Evolutionary conservation across 1,140 invertebrate genomes (phyloP).

Genomic region (Hestina assimilis): DNA sequence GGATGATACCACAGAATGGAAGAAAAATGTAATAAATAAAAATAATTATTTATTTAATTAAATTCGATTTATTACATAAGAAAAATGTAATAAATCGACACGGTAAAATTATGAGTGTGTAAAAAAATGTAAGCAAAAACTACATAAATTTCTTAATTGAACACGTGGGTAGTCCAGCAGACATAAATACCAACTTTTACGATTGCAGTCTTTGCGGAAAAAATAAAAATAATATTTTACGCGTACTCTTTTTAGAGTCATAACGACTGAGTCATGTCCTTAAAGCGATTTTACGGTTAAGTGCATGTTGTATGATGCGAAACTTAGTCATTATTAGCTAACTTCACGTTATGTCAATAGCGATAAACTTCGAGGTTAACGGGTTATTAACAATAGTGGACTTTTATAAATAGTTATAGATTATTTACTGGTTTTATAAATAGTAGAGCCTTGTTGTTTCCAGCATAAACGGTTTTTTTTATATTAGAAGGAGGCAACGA

Average conservation of each 20-base stretch:
- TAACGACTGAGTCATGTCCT: slow-evolving; percentile 4
- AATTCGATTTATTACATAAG: too few relatives aligned
- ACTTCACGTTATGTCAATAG: not conserved
- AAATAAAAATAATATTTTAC: slow-evolving; percentile 18
- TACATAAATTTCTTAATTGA: slow-evolving; percentile 4
- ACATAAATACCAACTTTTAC: slow-evolving; percentile 35
- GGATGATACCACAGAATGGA: too few relatives aligned
- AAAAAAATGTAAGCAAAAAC: too few relatives aligned
- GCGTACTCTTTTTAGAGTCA: slow-evolving; percentile 14
- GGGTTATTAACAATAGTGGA: not conserved
- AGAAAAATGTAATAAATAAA: too few relatives aligned
- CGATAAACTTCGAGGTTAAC: not conserved
- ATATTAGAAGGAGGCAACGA: too few relatives aligned
- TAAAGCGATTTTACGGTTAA: not conserved
- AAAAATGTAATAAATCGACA: too few relatives aligned
- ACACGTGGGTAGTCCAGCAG: slow-evolving; percentile 33
- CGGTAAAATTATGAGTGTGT: too few relatives aligned
- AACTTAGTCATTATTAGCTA: not conserved
- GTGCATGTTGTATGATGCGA: not conserved
- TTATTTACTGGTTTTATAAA: too few relatives aligned
- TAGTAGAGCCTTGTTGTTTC: too few relatives aligned
- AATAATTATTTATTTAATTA: too few relatives aligned
- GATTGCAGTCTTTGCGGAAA: slow-evolving; percentile 18
- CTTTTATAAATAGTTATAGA: too few relatives aligned
- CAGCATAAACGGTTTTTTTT: too few relatives aligned